Conservation (phyloP, 2,797 vertebrate species). For the Nasua narica region DNA sequence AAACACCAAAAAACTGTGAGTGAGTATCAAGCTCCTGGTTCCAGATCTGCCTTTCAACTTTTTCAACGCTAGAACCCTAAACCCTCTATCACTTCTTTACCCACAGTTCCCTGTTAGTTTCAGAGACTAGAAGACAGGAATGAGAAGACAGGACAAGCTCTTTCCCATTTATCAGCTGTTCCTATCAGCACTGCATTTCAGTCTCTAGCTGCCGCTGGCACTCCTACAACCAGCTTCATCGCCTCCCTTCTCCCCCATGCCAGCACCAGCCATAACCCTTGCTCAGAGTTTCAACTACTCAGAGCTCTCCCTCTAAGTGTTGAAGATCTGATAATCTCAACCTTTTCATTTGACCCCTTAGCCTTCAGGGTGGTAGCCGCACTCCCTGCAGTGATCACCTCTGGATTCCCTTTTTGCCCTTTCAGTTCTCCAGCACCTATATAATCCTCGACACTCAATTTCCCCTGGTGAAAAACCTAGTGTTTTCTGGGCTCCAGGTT, state of each 20-base stretch:
- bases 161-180: not conserved
- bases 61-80: not conserved
- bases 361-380: not conserved
- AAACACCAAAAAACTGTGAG: not conserved
- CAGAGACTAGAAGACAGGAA: not conserved
- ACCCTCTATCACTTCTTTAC: not conserved
- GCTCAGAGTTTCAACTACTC: not conserved
- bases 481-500: not conserved
- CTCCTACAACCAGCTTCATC: not conserved
- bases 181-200: not conserved
- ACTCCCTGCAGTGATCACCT: not conserved
- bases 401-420: too few relatives aligned
- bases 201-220: not conserved
- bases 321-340: not conserved
- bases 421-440: not conserved
- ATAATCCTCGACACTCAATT: not conserved
- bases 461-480: not conserved
- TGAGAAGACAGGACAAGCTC: not conserved
- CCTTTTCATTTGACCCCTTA: not conserved
- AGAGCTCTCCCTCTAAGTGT: not conserved
- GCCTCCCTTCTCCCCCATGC: not conserved
- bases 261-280: not conserved
- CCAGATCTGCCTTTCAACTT: not conserved
- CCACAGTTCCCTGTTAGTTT: not conserved
- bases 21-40: not conserved